These are phyloP conservation scores for Aricia agestis DNA, from an alignment of 1,140 invertebrate genomes.

Conservation along the genomic window DNA sequence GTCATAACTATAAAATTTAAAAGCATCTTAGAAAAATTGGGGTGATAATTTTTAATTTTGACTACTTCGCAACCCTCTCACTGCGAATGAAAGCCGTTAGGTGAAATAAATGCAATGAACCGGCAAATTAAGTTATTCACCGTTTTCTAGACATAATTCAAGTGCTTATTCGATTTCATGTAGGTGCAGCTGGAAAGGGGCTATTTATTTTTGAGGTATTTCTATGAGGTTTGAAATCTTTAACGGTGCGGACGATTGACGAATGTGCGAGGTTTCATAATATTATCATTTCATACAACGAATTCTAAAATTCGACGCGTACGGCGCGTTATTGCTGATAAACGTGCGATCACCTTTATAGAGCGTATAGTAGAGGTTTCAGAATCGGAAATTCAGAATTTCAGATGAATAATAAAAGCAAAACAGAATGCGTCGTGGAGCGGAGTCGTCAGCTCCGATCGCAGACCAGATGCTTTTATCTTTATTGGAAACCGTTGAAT, in stretches of 20 bases:
- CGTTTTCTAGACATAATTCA: background rate
- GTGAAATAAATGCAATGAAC: background rate
- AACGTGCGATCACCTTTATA: too few species aligned
- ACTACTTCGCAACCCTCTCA: background rate
- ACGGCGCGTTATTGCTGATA: too few species aligned
- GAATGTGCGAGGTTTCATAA: too few species aligned
- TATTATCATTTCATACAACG: too few species aligned
- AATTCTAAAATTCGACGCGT: too few species aligned
- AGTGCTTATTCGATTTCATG: background rate
- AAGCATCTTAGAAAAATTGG: too few species aligned
- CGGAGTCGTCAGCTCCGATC: constrained; percentile 10
- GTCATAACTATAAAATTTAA: too few species aligned
- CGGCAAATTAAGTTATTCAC: background rate
- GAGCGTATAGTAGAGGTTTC: background rate
- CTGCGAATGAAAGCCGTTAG: background rate
- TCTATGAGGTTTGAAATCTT: too few species aligned
- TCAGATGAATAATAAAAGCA: constrained; percentile 19
- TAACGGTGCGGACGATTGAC: too few species aligned
- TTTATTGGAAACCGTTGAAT: constrained; percentile 15
- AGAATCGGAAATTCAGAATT: background rate
- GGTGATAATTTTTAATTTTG: background rate
- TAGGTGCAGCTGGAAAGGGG: too few species aligned
- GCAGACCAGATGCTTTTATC: constrained; percentile 12
- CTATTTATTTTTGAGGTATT: too few species aligned
- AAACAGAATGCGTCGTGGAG: constrained; percentile 15